Conservation (phyloP, 2,888 invertebrate species). For the Meta bourneti region DNA sequence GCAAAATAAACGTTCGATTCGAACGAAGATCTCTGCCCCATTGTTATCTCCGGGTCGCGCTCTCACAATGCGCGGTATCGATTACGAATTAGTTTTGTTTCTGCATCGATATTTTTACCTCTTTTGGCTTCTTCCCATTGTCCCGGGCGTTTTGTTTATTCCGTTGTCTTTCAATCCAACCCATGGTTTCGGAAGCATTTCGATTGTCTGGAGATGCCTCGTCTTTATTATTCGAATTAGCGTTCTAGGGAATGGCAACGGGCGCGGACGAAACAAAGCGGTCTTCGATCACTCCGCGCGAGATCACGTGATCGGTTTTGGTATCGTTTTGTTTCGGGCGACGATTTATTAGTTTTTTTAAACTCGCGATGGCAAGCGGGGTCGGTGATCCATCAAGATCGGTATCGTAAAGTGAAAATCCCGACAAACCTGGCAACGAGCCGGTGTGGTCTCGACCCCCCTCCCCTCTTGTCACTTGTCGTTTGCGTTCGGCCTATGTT, state of each 20-base stretch:
- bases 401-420: conserved; percentile 55
- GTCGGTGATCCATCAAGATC: conserved; percentile 60
- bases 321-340: conserved; percentile 41
- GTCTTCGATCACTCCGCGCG: background rate
- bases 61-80: conserved; percentile 24
- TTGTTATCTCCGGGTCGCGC: conserved; percentile 36
- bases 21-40: background rate
- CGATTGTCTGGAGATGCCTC: background rate
- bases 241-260: conserved; percentile 4
- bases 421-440: conserved; percentile 23
- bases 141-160: background rate
- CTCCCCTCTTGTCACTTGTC: conserved; percentile 28
- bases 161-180: conserved; percentile 1
- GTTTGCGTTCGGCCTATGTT: conserved; percentile 10
- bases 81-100: conserved; percentile 68
- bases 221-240: background rate
- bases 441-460: conserved; percentile 26
- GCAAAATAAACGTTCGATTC: conserved; percentile 41
- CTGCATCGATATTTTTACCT: conserved; percentile 20
- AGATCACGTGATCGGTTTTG: conserved; percentile 11
- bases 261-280: background rate
- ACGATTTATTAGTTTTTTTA: conserved; percentile 64
- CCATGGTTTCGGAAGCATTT: background rate
- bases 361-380: conserved; percentile 21
- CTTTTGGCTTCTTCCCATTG: background rate